These are phyloP conservation scores for Halcyon senegalensis DNA, from an alignment of 2,113 vertebrate genomes.

Conservation along the genomic window DNA sequence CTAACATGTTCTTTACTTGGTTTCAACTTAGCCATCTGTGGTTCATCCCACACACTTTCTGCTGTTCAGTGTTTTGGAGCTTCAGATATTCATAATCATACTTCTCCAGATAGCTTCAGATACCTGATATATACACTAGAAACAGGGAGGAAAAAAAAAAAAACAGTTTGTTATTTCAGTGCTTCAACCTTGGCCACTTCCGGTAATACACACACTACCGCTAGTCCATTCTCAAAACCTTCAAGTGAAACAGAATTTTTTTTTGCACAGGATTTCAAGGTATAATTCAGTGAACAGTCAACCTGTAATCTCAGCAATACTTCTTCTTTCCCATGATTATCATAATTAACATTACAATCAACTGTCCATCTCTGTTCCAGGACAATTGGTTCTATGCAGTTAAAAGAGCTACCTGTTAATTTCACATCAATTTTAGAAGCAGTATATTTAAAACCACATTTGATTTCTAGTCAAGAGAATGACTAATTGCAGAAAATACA, in stretches of 20 bases:
- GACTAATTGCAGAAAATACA: not conserved
- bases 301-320: not conserved
- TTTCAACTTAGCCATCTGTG: not conserved
- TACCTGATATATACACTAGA: not conserved
- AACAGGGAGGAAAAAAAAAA: not conserved
- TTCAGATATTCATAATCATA: not conserved
- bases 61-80: not conserved
- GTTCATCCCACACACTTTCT: not conserved
- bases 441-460: not conserved
- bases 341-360: not conserved
- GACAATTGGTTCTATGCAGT: not conserved
- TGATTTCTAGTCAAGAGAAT: not conserved
- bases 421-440: not conserved
- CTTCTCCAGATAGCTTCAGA: not conserved
- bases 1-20: not conserved
- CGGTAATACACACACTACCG: not conserved
- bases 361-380: not conserved
- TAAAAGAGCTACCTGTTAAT: not conserved
- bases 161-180: not conserved
- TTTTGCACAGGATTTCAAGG: not conserved
- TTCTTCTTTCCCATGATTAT: not conserved
- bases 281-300: not conserved
- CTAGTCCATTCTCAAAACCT: not conserved
- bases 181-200: not conserved
- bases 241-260: not conserved